These are phyloP conservation scores for Hypsibius dujardini DNA, from an alignment of 1,140 invertebrate species.

Conservation along the genomic window DNA sequence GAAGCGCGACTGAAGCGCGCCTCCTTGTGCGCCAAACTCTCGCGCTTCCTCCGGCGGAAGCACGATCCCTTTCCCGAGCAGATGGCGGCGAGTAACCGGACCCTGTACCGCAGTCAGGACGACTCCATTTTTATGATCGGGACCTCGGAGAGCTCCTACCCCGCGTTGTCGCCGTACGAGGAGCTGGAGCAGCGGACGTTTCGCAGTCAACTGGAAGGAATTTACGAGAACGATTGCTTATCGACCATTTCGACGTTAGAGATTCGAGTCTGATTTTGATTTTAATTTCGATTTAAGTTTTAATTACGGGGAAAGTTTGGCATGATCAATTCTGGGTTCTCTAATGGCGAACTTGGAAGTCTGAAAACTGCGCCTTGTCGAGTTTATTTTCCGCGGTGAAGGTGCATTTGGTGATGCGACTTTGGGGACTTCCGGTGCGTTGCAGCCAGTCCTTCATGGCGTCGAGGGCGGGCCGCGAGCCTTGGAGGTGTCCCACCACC, in stretches of 20 bases:
- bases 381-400: background rate
- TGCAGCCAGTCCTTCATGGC: background rate
- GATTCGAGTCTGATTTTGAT: too few relatives aligned
- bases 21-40: background rate
- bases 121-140: slow-evolving; percentile 10
- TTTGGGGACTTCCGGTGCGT: background rate
- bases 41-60: background rate
- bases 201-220: too few relatives aligned
- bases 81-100: background rate
- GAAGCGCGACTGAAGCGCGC: background rate
- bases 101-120: background rate
- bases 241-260: too few relatives aligned
- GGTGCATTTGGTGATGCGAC: background rate
- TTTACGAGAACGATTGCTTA: too few relatives aligned
- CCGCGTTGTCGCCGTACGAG: background rate
- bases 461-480: background rate
- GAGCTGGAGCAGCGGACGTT: background rate
- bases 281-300: too few relatives aligned
- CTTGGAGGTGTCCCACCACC: slow-evolving; percentile 21
- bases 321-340: too few relatives aligned
- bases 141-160: background rate
- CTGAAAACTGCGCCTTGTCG: background rate
- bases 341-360: background rate
- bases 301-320: too few relatives aligned
- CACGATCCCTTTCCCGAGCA: too few relatives aligned